Conservation (phyloP, 2,113 vertebrate genomes). For the Tonatia bakeri region DNA sequence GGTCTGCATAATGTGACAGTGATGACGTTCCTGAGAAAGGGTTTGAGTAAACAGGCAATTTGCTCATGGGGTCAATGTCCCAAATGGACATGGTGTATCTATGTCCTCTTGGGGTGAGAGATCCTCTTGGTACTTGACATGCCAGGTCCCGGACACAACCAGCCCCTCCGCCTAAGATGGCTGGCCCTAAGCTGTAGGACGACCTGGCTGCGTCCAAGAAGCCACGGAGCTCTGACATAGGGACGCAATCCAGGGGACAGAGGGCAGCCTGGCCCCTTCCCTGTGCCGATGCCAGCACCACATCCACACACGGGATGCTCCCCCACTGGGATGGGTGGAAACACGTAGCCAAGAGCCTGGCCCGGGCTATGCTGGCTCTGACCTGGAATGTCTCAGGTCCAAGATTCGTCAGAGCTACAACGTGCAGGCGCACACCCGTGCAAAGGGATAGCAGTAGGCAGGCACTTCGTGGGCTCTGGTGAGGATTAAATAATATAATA, state of each 20-base stretch:
- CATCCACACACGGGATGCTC: accelerated
- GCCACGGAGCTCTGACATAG: background rate
- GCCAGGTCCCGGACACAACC: background rate
- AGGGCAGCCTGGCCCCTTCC: accelerated
- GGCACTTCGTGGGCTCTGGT: accelerated
- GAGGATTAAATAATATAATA: accelerated
- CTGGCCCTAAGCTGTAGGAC: accelerated
- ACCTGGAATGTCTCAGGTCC: background rate
- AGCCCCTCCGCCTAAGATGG: background rate
- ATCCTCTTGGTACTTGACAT: accelerated
- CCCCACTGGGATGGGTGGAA: accelerated
- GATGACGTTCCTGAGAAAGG: accelerated
- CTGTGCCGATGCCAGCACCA: accelerated
- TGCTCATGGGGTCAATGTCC: accelerated
- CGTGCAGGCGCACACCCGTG: accelerated
- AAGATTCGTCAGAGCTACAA: accelerated
- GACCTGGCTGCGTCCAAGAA: accelerated
- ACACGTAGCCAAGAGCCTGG: background rate
- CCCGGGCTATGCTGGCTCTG: accelerated
- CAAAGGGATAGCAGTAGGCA: accelerated
- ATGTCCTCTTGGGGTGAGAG: accelerated
- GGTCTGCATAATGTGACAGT: accelerated
- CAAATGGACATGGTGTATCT: accelerated
- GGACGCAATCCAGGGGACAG: accelerated
- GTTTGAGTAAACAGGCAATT: too few species aligned